These are phyloP conservation scores for Pseudococcus viburni DNA, from an alignment of 2,888 invertebrate genomes.

Conservation along the genomic window DNA sequence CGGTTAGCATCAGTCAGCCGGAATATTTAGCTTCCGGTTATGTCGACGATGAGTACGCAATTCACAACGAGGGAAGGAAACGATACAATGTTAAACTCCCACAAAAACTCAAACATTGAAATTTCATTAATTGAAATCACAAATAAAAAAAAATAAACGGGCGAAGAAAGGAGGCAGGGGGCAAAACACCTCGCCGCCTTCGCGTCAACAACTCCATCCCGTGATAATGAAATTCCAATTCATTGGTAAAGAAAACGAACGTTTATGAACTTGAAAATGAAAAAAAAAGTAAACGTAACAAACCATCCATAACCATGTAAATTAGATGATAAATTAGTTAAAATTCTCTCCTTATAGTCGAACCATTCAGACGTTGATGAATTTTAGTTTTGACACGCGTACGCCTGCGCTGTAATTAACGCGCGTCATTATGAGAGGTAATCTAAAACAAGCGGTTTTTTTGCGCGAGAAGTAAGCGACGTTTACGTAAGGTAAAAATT, in stretches of 20 bases:
- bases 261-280: conserved; percentile 32
- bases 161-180: neutral
- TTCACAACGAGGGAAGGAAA: neutral
- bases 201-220: conserved; percentile 27
- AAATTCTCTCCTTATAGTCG: conserved; percentile 21
- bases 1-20: neutral
- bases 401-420: conserved; percentile 39
- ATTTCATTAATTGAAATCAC: conserved; percentile 21
- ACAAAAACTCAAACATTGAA: conserved; percentile 13
- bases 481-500: conserved; percentile 30
- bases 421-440: neutral
- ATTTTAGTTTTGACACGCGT: conserved; percentile 37
- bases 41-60: conserved; percentile 39
- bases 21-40: conserved; percentile 50
- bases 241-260: conserved; percentile 47
- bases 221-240: conserved; percentile 52
- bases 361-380: conserved; percentile 24
- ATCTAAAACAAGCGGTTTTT: neutral
- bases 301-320: conserved; percentile 28
- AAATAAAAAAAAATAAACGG: neutral
- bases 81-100: conserved; percentile 30
- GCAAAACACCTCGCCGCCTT: neutral
- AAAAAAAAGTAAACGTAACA: conserved; percentile 1
- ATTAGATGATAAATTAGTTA: conserved; percentile 36
- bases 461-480: no score